These are phyloP conservation scores for Ceyx margarethae DNA, from an alignment of 2,113 vertebrate genomes.

Conservation along the genomic window DNA sequence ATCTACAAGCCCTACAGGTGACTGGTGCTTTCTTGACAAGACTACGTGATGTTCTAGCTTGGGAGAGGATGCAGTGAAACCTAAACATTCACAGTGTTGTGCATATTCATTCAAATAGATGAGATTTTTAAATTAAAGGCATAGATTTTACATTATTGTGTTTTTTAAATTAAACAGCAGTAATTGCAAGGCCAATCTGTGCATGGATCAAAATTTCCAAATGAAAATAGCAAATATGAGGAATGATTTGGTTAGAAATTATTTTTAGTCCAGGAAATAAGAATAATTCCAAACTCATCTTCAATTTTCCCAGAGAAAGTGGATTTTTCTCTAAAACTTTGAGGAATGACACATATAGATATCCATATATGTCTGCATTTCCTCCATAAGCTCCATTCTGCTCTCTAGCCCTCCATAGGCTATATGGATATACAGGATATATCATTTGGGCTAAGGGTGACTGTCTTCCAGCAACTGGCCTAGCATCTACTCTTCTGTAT, in stretches of 20 bases:
- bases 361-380: neutral
- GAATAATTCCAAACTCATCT: neutral
- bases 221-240: neutral
- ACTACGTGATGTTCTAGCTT: neutral
- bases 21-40: neutral
- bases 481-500: neutral
- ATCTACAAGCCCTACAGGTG: neutral
- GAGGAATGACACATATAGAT: neutral
- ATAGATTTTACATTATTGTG: neutral
- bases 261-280: neutral
- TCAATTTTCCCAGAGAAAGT: neutral
- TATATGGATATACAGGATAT: neutral
- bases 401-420: neutral
- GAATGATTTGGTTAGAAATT: neutral
- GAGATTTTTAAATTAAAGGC: neutral
- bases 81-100: accelerated
- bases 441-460: neutral
- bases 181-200: neutral
- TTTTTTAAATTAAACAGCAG: neutral
- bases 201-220: neutral
- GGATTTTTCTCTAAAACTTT: neutral
- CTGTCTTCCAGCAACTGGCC: neutral
- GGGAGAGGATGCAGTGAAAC: neutral
- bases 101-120: neutral
- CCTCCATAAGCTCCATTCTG: neutral